Evolutionary conservation across 2,113 vertebrate species (phyloP).

Genomic region (Corythaixoides concolor): DNA sequence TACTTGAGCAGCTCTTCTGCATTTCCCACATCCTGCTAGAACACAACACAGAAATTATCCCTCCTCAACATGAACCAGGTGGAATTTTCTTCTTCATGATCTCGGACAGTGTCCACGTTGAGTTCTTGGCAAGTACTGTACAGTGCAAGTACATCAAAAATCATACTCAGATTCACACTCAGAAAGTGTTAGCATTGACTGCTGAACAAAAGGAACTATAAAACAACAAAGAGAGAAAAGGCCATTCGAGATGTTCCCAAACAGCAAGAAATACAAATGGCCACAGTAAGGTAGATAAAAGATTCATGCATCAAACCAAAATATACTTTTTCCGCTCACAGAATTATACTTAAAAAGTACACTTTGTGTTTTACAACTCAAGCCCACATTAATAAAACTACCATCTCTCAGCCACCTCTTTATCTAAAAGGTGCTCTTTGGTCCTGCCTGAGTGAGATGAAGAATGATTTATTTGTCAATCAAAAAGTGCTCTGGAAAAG

Average conservation of each 20-base stretch:
- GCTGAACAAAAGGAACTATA: not conserved
- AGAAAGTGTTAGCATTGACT: not conserved
- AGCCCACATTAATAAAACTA: not conserved
- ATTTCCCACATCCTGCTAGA: not conserved
- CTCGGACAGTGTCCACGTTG: not conserved
- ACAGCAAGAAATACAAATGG: slow-evolving; percentile 6
- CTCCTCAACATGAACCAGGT: not conserved
- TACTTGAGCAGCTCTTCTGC: not conserved
- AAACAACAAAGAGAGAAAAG: slow-evolving; percentile 1
- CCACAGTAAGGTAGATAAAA: not conserved
- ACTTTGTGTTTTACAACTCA: not conserved
- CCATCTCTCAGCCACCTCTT: not conserved
- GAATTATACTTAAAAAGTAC: not conserved
- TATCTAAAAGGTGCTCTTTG: not conserved
- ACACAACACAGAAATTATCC: not conserved
- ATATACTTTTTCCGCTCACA: not conserved
- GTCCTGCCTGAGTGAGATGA: not conserved
- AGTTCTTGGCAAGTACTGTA: not conserved
- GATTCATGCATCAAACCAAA: not conserved
- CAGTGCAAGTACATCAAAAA: not conserved
- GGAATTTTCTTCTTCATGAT: not conserved
- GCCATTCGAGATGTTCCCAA: slow-evolving; percentile 7
- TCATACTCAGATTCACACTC: not conserved
- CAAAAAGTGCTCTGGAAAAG: not conserved
- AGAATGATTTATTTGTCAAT: not conserved